phyloP scores from a whole-genome alignment of 2,797 vertebrate species.

The Anabacerthia variegaticeps region DNA sequence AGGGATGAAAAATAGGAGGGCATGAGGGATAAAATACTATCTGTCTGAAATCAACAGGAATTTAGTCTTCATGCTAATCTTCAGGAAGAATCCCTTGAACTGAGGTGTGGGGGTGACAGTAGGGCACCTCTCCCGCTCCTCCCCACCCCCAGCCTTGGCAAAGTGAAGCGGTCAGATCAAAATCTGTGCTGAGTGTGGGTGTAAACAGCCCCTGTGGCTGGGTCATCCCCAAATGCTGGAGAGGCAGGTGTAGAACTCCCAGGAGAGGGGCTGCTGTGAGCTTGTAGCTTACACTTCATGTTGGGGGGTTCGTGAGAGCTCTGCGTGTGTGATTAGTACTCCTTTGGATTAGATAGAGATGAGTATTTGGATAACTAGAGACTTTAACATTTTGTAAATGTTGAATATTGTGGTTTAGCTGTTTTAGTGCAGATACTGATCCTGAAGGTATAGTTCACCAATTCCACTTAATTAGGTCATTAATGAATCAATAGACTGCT shows the following conservation, averaged over 20 bases:
- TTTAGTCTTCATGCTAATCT: neutral
- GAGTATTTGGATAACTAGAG: neutral
- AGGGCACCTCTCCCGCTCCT: accelerated
- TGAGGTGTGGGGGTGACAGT: neutral
- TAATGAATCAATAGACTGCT: neutral
- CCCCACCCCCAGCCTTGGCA: no score
- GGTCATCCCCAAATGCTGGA: neutral
- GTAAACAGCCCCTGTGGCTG: neutral
- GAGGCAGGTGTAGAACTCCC: neutral
- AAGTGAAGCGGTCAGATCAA: neutral
- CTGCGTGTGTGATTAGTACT: neutral
- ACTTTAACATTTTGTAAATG: neutral
- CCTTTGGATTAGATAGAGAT: neutral
- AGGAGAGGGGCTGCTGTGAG: neutral
- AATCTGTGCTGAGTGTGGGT: neutral
- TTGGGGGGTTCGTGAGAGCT: neutral
- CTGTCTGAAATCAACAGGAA: neutral
- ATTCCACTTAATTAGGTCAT: neutral
- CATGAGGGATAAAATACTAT: neutral
- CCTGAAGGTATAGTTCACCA: neutral
- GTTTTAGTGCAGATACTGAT: neutral
- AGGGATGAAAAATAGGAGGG: neutral
- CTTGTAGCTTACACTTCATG: accelerated
- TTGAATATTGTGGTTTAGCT: neutral
- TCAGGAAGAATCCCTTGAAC: neutral